Evolutionary conservation across 1,140 invertebrate genomes (phyloP).

Genomic region (Danaus melanippus): DNA sequence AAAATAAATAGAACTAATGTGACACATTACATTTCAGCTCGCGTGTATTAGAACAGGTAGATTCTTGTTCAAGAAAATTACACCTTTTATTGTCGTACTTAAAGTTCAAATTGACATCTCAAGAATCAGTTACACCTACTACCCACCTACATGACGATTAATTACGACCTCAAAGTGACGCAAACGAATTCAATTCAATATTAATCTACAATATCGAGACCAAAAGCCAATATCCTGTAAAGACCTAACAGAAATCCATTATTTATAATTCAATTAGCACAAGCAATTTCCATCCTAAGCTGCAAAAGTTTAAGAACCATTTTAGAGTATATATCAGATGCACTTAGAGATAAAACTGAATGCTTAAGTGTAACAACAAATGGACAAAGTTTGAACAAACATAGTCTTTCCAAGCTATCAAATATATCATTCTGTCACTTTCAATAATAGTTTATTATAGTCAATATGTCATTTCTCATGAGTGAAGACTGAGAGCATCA

Average conservation of each 20-base stretch:
- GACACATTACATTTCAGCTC: no score
- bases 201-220: conserved; percentile 23
- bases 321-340: no score
- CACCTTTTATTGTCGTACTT: no score
- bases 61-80: no score
- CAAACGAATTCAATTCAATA: conserved; percentile 25
- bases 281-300: conserved; percentile 1
- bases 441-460: conserved; percentile 6
- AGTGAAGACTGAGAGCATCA: no score
- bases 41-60: no score
- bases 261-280: conserved; percentile 12
- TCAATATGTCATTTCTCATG: no score
- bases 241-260: conserved; percentile 22
- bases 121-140: conserved; percentile 8
- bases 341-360: conserved; percentile 4
- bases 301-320: no score
- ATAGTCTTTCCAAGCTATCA: conserved; percentile 7
- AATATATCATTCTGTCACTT: conserved; percentile 8
- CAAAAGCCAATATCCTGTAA: conserved; percentile 27
- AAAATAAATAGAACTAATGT: no score
- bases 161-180: conserved; percentile 25
- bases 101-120: no score
- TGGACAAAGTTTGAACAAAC: conserved; percentile 9
- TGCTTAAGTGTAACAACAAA: conserved; percentile 13
- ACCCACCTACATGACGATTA: conserved; percentile 22